Evolutionary conservation across 2,888 invertebrate species (phyloP).

Genomic region (Caenorhabditis wallacei): DNA sequence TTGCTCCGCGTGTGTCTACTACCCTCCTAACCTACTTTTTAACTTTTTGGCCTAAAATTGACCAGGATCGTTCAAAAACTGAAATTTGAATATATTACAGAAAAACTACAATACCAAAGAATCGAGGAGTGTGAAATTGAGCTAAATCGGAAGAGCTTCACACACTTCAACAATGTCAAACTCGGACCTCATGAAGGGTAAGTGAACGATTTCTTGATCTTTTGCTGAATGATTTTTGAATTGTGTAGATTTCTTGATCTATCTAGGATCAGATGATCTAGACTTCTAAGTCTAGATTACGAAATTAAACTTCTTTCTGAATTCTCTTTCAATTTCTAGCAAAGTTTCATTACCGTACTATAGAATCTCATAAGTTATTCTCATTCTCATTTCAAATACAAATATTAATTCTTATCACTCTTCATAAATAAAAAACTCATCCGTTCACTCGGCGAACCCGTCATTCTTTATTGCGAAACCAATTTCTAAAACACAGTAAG

Average conservation of each 20-base stretch:
- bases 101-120: slow-evolving; percentile 25
- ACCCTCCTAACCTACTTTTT: slow-evolving; percentile 59
- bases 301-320: not conserved
- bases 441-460: not conserved
- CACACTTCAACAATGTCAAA: slow-evolving; percentile 43
- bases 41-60: slow-evolving; percentile 25
- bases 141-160: slow-evolving; percentile 14
- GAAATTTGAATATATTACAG: slow-evolving; percentile 6
- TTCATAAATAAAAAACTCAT: not conserved
- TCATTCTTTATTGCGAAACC: not conserved
- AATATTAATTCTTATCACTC: not conserved
- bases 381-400: not conserved
- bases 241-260: not conserved
- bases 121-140: slow-evolving; percentile 5
- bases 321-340: not conserved
- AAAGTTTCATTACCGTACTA: too few species aligned
- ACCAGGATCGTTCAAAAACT: not conserved
- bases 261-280: not conserved
- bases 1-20: slow-evolving; percentile 56
- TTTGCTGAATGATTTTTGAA: not conserved
- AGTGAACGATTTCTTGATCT: not conserved
- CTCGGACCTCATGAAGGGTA: slow-evolving; percentile 47
- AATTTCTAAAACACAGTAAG: not conserved
- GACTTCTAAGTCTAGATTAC: not conserved
- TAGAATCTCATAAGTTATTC: too few species aligned